These are phyloP conservation scores for Psylliodes chrysocephalus DNA, from an alignment of 2,888 invertebrate genomes.

Conservation along the genomic window DNA sequence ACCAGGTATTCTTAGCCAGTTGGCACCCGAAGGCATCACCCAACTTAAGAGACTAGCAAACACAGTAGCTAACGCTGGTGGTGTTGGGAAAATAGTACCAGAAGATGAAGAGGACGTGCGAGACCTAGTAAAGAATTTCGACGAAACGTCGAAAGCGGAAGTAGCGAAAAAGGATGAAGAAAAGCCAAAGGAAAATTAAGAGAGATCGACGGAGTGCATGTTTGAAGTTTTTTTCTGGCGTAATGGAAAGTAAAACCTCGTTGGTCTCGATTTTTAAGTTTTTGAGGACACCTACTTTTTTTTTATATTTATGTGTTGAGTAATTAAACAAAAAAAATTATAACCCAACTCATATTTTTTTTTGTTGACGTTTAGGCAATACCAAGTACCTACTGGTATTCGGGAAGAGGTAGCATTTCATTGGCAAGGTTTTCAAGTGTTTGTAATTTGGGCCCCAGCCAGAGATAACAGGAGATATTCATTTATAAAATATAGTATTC, in stretches of 20 bases:
- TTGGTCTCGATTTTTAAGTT: slow-evolving; percentile 38
- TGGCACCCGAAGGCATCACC: slow-evolving; percentile 96
- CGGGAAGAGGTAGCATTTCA: too few species aligned
- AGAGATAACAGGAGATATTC: too few species aligned
- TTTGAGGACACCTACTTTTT: slow-evolving; percentile 37
- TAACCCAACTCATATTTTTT: slow-evolving; percentile 40
- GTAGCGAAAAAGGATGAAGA: slow-evolving; percentile 65
- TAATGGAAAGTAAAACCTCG: background rate
- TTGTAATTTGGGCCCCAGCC: too few species aligned
- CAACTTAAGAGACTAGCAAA: slow-evolving; percentile 91
- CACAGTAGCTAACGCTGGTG: slow-evolving; percentile 66
- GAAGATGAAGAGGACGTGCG: slow-evolving; percentile 98
- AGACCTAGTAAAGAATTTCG: slow-evolving; percentile 97
- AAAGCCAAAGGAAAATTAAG: slow-evolving; percentile 50
- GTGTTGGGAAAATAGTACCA: slow-evolving; percentile 69
- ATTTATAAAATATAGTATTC: too few species aligned
- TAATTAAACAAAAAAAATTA: slow-evolving; percentile 32
- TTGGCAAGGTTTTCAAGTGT: too few species aligned
- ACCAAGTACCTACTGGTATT: too few species aligned
- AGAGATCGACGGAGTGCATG: slow-evolving; percentile 17
- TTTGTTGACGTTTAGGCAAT: slow-evolving; percentile 51
- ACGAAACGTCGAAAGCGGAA: slow-evolving; percentile 95
- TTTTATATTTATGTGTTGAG: slow-evolving; percentile 43
- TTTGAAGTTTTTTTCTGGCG: slow-evolving; percentile 22
- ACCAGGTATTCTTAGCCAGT: slow-evolving; percentile 96